Conservation (phyloP, 2,888 invertebrate genomes). For the Odontocolon sp. region DNA sequence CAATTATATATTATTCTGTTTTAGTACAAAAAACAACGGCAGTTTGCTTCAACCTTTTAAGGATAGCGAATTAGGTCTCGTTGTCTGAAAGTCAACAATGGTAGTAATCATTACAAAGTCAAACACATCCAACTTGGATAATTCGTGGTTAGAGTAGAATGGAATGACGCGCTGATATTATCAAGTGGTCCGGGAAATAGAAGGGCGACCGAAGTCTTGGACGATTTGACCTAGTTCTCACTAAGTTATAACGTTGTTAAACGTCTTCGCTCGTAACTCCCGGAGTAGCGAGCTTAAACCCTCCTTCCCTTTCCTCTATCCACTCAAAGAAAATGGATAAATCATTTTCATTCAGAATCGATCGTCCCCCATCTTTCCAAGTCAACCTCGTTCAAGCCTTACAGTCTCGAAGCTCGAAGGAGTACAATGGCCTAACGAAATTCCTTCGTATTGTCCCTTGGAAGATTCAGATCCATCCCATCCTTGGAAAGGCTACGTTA, state of each 20-base stretch:
- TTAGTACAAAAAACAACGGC: too few species aligned
- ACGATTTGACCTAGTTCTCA: slow-evolving; percentile 74
- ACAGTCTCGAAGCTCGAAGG: too few species aligned
- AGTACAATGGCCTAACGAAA: slow-evolving; percentile 47
- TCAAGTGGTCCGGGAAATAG: slow-evolving; percentile 19
- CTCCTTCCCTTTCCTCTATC: slow-evolving; percentile 16
- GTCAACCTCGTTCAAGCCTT: background rate
- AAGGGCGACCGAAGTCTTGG: slow-evolving; percentile 54
- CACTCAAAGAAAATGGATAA: slow-evolving; percentile 71
- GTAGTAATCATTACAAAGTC: slow-evolving; percentile 63
- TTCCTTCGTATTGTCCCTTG: slow-evolving; percentile 53
- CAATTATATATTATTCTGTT: too few species aligned
- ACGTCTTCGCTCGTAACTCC: slow-evolving; percentile 68
- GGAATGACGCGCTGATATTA: slow-evolving; percentile 58
- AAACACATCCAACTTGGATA: slow-evolving; percentile 67
- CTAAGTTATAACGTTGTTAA: slow-evolving; percentile 73
- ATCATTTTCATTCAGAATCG: slow-evolving; percentile 66
- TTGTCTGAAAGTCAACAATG: slow-evolving; percentile 6
- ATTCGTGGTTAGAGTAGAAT: slow-evolving; percentile 64
- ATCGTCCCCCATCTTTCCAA: slow-evolving; percentile 22
- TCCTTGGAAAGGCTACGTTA: slow-evolving; percentile 42
- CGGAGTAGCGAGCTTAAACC: slow-evolving; percentile 38
- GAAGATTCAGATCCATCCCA: slow-evolving; percentile 37
- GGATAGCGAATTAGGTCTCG: too few species aligned
- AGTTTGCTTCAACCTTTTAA: too few species aligned